These are phyloP conservation scores for Cottus gobio DNA, from an alignment of 2,113 vertebrate genomes.

Conservation along the genomic window DNA sequence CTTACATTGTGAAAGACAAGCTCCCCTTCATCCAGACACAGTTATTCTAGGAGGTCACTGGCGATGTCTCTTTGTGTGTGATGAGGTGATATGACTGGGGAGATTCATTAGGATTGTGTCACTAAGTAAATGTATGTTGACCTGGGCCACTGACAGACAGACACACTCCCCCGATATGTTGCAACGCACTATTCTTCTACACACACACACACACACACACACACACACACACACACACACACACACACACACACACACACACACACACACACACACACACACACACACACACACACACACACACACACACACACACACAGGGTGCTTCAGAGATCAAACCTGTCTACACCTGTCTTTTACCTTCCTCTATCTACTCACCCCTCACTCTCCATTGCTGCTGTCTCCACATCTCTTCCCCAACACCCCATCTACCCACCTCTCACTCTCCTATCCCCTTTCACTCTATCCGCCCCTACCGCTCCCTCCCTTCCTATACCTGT, in stretches of 20 bases:
- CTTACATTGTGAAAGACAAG: constrained; percentile 1
- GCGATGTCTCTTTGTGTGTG: constrained; percentile 64
- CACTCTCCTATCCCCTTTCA: constrained; percentile 45
- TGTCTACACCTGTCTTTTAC: constrained; percentile 42
- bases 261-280: constrained; percentile 74
- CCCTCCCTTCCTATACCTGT: constrained; percentile 40
- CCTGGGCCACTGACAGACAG: constrained; percentile 84
- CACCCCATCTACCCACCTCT: constrained; percentile 66
- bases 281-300: constrained; percentile 81
- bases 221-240: constrained; percentile 7
- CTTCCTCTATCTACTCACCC: constrained; percentile 56
- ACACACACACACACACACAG: constrained; percentile 64
- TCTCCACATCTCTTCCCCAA: constrained; percentile 31
- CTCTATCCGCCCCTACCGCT: constrained; percentile 39
- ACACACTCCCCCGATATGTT: constrained; percentile 84
- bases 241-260: constrained; percentile 57
- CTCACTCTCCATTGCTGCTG: constrained; percentile 58
- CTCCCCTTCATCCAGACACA: not conserved
- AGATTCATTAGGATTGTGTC: constrained; percentile 91
- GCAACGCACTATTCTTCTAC: constrained; percentile 85
- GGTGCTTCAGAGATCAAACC: constrained; percentile 52
- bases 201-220: constrained; percentile 49
- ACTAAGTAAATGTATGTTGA: constrained; percentile 89
- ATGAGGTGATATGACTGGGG: constrained; percentile 76
- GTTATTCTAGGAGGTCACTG: constrained; percentile 84